These are phyloP conservation scores for Adelognathus sp. DNA, from an alignment of 2,888 invertebrate species.

Conservation along the genomic window DNA sequence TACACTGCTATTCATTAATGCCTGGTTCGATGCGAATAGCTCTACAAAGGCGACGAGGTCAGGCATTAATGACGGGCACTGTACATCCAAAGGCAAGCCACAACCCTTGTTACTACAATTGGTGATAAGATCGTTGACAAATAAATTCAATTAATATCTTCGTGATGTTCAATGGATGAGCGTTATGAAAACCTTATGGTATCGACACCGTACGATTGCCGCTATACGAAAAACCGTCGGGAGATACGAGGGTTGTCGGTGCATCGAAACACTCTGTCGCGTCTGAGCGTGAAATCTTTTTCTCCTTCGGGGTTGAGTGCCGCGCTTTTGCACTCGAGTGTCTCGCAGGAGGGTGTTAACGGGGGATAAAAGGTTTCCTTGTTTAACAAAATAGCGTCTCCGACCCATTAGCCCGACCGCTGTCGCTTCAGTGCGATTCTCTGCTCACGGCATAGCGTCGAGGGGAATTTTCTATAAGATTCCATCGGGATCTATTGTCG, in stretches of 20 bases:
- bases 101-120: neutral
- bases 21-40: too few species aligned
- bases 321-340: slow-evolving; percentile 70
- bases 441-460: slow-evolving; percentile 71
- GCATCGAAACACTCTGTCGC: slow-evolving; percentile 51
- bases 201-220: slow-evolving; percentile 51
- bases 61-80: too few species aligned
- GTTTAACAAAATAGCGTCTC: slow-evolving; percentile 80
- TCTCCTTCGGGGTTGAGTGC: slow-evolving; percentile 56
- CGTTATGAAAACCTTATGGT: slow-evolving; percentile 7
- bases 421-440: slow-evolving; percentile 76
- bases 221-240: slow-evolving; percentile 11
- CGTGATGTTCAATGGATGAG: neutral
- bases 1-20: too few species aligned
- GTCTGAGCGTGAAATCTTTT: slow-evolving; percentile 60
- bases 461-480: slow-evolving; percentile 60
- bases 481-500: slow-evolving; percentile 42
- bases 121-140: neutral
- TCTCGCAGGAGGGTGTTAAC: slow-evolving; percentile 60
- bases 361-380: slow-evolving; percentile 80
- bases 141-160: slow-evolving; percentile 15
- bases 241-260: neutral
- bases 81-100: neutral
- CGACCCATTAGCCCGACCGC: slow-evolving; percentile 79
- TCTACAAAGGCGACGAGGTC: too few species aligned